Percentiles rank a stretch among this genome's conserved stretches.
phyloP scores from a whole-genome alignment of 2,888 invertebrate species.

The Microplitis deprimator region DNA sequence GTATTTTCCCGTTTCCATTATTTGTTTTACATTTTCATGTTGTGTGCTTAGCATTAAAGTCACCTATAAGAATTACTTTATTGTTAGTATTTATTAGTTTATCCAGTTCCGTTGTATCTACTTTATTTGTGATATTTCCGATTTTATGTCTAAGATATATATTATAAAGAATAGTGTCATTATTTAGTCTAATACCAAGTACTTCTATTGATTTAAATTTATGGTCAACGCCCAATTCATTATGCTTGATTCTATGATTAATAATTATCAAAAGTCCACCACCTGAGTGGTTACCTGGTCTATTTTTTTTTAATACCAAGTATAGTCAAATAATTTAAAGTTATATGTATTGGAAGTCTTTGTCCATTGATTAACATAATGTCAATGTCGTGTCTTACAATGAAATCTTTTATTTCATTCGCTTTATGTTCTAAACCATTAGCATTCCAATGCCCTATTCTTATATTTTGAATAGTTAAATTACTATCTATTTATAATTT shows the following conservation, averaged over 20 bases:
- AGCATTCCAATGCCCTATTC: slow-evolving; percentile 42
- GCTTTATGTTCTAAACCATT: slow-evolving; percentile 41
- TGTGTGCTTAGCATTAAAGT: slow-evolving; percentile 46
- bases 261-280: too few relatives aligned
- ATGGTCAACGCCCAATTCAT: background rate
- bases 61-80: slow-evolving; percentile 38
- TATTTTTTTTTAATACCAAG: too few relatives aligned
- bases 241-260: too few relatives aligned
- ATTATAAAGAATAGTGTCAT: slow-evolving; percentile 24
- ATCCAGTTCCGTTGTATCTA: slow-evolving; percentile 33
- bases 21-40: slow-evolving; percentile 43
- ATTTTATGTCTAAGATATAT: slow-evolving; percentile 37
- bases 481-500: too few relatives aligned
- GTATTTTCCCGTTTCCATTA: too few relatives aligned
- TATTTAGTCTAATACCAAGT: slow-evolving; percentile 33
- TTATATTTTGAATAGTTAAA: too few relatives aligned
- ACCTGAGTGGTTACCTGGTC: too few relatives aligned
- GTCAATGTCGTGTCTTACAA: slow-evolving; percentile 36
- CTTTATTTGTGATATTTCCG: background rate
- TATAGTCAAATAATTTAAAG: too few relatives aligned
- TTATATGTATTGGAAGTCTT: background rate
- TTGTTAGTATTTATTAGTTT: slow-evolving; percentile 15
- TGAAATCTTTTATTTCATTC: slow-evolving; percentile 39
- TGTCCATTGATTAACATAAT: slow-evolving; percentile 31
- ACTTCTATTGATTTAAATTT: slow-evolving; percentile 27